Conservation (phyloP, 2,113 vertebrate genomes). For the Murina feae region DNA sequence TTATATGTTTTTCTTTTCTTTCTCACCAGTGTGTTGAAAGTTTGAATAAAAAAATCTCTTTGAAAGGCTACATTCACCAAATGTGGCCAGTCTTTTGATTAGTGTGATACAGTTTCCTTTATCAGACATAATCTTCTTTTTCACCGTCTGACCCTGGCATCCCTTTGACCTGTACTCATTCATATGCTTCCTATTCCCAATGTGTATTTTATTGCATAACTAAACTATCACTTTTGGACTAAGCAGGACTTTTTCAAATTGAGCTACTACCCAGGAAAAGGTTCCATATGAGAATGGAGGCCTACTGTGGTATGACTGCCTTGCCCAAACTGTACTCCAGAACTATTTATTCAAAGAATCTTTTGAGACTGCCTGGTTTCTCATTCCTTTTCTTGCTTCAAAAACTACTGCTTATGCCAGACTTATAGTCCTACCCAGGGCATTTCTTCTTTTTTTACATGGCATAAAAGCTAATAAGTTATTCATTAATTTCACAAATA, state of each 20-base stretch:
- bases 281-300: not conserved
- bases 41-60: not conserved
- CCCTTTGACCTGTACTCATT: not conserved
- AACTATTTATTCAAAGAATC: not conserved
- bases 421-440: not conserved
- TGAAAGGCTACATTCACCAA: not conserved
- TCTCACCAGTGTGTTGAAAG: not conserved
- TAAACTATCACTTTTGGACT: not conserved
- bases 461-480: too few relatives aligned
- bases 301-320: not conserved
- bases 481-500: not conserved
- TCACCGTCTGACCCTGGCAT: not conserved
- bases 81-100: not conserved
- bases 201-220: not conserved
- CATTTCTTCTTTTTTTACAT: not conserved
- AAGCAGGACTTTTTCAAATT: not conserved
- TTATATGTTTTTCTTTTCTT: not conserved
- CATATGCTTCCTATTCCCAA: not conserved
- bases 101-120: not conserved
- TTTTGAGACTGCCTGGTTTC: not conserved
- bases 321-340: not conserved
- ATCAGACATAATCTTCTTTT: not conserved
- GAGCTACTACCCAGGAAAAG: not conserved
- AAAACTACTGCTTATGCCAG: not conserved
- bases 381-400: not conserved